phyloP scores from a whole-genome alignment of 2,888 invertebrate genomes.

The Trichacis sp. region DNA sequence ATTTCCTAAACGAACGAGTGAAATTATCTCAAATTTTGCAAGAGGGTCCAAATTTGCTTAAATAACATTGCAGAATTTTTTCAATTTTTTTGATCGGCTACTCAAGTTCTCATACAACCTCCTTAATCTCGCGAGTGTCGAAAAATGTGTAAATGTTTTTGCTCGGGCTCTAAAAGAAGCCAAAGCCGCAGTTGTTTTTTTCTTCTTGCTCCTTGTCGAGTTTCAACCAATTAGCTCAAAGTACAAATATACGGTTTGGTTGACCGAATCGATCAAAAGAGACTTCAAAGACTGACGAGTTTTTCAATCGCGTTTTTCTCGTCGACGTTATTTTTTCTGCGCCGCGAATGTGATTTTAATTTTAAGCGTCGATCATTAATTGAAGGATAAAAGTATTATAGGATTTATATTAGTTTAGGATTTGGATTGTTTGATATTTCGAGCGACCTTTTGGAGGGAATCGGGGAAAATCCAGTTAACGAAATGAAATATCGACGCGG shows the following conservation, averaged over 20 bases:
- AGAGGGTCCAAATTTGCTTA: no score
- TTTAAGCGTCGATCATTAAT: background rate
- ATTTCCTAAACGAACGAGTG: no score
- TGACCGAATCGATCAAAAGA: background rate
- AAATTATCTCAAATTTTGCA: no score
- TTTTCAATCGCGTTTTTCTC: background rate
- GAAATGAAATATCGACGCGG: background rate
- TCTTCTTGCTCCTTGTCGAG: background rate
- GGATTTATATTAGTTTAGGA: no score
- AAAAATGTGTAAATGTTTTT: constrained; percentile 28
- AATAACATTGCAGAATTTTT: no score
- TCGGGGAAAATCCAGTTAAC: no score
- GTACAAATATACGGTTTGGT: background rate
- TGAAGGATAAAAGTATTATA: background rate
- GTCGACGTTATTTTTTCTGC: background rate
- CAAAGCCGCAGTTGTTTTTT: background rate
- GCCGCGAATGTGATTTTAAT: background rate
- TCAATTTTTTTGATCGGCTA: no score
- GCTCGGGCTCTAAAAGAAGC: background rate
- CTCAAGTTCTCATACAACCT: no score
- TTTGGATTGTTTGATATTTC: no score
- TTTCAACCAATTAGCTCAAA: constrained; percentile 1
- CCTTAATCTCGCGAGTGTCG: constrained; percentile 31
- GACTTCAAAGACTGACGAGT: background rate
- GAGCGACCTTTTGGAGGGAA: no score